Evolutionary conservation across 2,797 vertebrate genomes (phyloP), one percentile per base, ranked within the genome.

Genomic region (Kryptopterus vitreolus): DNA sequence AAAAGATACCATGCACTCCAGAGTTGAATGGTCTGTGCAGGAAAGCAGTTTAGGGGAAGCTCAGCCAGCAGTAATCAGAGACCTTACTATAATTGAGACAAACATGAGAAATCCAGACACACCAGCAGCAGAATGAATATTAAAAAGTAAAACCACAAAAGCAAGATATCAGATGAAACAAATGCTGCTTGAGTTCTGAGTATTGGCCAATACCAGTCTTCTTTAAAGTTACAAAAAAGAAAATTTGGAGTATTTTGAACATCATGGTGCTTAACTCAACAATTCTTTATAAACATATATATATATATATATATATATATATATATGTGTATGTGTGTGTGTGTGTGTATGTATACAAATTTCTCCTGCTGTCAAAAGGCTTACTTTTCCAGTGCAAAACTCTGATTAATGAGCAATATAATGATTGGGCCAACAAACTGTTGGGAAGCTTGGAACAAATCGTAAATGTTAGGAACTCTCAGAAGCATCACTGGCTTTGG

Each of bases 281-380:
- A 16, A 31, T 72, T 57, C 70, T 72, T 55, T 57, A 38, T n/a
- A 72, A 22, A 55, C 6, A n/a, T 55, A 35, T n/a, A n/a, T n/a
- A n/a, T n/a, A n/a, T n/a, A n/a, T n/a, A n/a, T n/a, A n/a, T n/a
- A n/a, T n/a, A n/a, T n/a, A n/a, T n/a, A n/a, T n/a, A n/a, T n/a
- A n/a, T n/a, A n/a, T n/a, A n/a, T n/a, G n/a, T n/a, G n/a, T n/a
- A n/a, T n/a, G n/a, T n/a, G n/a, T n/a, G n/a, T n/a, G n/a, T n/a
- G n/a, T n/a, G n/a, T n/a, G n/a, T n/a, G n/a, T n/a, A n/a, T n/a
- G n/a, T n/a, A n/a, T n/a, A n/a, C 4, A 70, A n/a, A 55, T 55
- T 20, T 69, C 46, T 55, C 31, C 33, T 55, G 46, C 3, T 71
- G 11, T 71, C 18, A 7, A 52, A 31, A 31, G 0, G 8, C 69